Base-by-base conservation (phyloP, 1,140 invertebrate species). In the Tetramorium parvispinum region DNA sequence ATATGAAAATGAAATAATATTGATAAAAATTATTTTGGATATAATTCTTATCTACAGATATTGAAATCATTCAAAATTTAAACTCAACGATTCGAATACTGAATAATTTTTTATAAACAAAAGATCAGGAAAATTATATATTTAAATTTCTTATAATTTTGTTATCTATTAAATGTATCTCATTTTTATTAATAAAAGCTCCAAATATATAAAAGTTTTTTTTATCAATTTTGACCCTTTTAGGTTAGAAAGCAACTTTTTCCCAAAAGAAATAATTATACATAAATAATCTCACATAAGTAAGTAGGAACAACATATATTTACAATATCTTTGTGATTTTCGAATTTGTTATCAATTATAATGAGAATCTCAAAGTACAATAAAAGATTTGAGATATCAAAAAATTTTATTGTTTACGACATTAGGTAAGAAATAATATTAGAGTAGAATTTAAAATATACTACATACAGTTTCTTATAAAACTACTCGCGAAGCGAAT, bases 191-290 rank as follows among this genome's bases (percentile, higher is more conserved):
- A 32, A 32, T 4, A 32, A 32, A 32, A 32, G 3, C 4, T 32
- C 32, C 32, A 32, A 32, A 4, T 32, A 32, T 32, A 32, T 32
- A 32, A 37, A 5, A n/a, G n/a, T n/a, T 37, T 51, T 3, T 49
- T 51, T 37, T 5, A 78, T 37, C 11, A 78, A 46, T 37, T 65
- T 37, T 18, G 2, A 63, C 2, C 6, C 5, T 78, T 49, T 21
- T 49, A 65, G 57, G 59, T 78, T 78, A 78, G 76, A 49, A 65
- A 78, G 21, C 16, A 65, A 0, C 11, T 49, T 7, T 10, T 4
- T 4, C 1, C 2, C 1, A 76, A 40, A 63, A 40, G 32, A 27
- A 32, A 63, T 7, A 78, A 78, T n/a, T n/a, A 11, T n/a, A 49
- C n/a, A 24, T 3, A 77, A 61, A 59, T 18, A 59, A 53, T 46